Conservation (phyloP, 1,140 invertebrate genomes). For the Drosophila kikkawai region DNA sequence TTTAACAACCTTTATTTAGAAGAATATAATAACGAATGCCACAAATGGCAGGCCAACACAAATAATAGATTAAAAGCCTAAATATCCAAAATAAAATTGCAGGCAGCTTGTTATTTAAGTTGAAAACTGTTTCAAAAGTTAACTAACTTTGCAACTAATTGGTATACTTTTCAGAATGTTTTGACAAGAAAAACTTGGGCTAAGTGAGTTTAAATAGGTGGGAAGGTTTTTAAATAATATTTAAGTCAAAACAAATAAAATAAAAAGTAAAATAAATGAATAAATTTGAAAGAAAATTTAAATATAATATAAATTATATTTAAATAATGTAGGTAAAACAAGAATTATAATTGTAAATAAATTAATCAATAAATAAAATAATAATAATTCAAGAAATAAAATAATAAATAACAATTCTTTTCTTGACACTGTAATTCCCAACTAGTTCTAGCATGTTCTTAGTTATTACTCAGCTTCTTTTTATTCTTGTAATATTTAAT, state of each 20-base stretch:
- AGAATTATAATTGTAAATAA: too few relatives aligned
- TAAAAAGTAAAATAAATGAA: too few relatives aligned
- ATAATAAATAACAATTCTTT: too few relatives aligned
- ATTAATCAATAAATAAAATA: too few relatives aligned
- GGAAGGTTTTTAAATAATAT: too few relatives aligned
- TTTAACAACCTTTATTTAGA: neutral
- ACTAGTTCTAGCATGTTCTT: too few relatives aligned
- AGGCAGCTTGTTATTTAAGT: neutral
- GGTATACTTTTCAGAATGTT: neutral
- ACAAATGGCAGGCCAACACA: neutral
- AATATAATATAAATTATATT: neutral
- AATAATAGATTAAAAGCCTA: slow-evolving; percentile 2
- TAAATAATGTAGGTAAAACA: neutral
- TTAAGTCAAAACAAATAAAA: too few relatives aligned
- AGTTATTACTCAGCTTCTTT: too few relatives aligned
- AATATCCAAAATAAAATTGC: neutral
- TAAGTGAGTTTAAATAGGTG: neutral
- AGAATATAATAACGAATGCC: neutral
- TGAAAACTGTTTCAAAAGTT: neutral
- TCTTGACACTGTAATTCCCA: too few relatives aligned
- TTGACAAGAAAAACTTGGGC: neutral
- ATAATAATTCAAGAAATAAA: too few relatives aligned
- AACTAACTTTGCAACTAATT: neutral
- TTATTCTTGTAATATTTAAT: too few relatives aligned
- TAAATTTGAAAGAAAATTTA: too few relatives aligned